These are phyloP conservation scores for Chrysocyon brachyurus DNA, from an alignment of 2,797 vertebrate genomes.

Conservation along the genomic window DNA sequence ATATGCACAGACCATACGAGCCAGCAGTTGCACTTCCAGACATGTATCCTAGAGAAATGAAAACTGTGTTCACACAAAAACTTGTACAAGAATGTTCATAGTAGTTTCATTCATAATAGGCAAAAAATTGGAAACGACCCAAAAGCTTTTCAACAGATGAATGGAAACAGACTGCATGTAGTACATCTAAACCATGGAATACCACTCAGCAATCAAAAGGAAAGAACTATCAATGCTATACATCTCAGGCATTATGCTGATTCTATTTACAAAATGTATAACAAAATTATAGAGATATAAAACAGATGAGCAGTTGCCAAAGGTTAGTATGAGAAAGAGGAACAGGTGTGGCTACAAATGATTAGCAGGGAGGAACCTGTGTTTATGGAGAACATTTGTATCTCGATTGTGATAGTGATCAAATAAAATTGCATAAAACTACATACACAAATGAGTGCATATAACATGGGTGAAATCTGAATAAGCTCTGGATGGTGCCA, in stretches of 20 bases:
- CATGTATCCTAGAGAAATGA: not conserved
- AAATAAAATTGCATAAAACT: constrained; percentile 7
- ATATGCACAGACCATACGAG: not conserved
- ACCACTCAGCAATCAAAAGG: not conserved
- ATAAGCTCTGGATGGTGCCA: not conserved
- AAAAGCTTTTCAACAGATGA: not conserved
- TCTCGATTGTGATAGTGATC: not conserved
- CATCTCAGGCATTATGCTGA: not conserved
- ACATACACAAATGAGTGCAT: not conserved
- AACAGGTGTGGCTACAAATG: not conserved
- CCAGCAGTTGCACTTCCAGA: not conserved
- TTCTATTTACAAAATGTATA: not conserved
- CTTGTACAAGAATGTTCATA: not conserved
- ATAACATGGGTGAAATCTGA: constrained; percentile 18
- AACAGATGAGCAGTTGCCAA: not conserved
- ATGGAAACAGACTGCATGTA: not conserved
- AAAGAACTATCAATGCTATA: not conserved
- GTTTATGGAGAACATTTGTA: not conserved
- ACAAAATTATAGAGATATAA: not conserved
- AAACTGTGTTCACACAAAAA: not conserved
- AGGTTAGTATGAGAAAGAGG: not conserved
- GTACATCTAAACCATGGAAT: not conserved
- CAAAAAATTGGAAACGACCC: not conserved
- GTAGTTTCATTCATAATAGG: not conserved
- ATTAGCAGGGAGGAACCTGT: not conserved